Evolutionary conservation across 2,113 vertebrate species (phyloP), one percentile per base, ranked within the genome.

Genomic region (Toxotes jaculatrix): DNA sequence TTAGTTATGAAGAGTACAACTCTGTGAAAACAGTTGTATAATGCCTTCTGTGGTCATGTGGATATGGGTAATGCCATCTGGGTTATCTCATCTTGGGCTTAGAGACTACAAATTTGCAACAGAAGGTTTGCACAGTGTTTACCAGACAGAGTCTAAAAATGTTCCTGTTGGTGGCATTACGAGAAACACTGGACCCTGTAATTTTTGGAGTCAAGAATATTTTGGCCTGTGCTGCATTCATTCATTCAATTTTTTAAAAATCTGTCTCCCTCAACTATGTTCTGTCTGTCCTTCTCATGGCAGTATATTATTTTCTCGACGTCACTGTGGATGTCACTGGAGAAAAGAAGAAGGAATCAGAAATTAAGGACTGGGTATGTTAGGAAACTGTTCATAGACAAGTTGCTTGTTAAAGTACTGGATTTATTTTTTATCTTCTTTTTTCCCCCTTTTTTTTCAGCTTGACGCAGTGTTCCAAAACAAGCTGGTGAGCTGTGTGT

Each of bases 331-430:
- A 84, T 27, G 56, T 78, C 43, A 80, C 1, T 34, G 90, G 51
- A 67, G 7, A 36, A 27, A 19, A 0, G 13, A 84, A 64, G 34
- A 49, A 75, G 47, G 74, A 90, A 84, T 53, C 84, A 6, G 63
- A 91, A 21, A 86, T 95, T 61, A 14, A 0, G 4, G 36, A 4
- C 45, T 93, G 86, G 94, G 94, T 94, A 89, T 9, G 91, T 85
- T 16, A n/a, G 5, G 0, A 53, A 65, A 51, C n/a, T 23, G 19
- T 2, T 47, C 31, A 21, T 19, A 14, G 12, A 45, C 7, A 49
- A 53, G 11, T 56, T 59, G 31, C 5, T 23, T 12, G 8, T 56
- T 67, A 16, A 63, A 47, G 47, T 69, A 59, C 0, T 3, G 16
- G 1, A 42, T 68, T 11, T 36, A 31, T 71, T 21, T 49, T 13